Evolutionary conservation across 2,888 invertebrate species (phyloP).

Genomic region (Pardosa pseudoannulata): DNA sequence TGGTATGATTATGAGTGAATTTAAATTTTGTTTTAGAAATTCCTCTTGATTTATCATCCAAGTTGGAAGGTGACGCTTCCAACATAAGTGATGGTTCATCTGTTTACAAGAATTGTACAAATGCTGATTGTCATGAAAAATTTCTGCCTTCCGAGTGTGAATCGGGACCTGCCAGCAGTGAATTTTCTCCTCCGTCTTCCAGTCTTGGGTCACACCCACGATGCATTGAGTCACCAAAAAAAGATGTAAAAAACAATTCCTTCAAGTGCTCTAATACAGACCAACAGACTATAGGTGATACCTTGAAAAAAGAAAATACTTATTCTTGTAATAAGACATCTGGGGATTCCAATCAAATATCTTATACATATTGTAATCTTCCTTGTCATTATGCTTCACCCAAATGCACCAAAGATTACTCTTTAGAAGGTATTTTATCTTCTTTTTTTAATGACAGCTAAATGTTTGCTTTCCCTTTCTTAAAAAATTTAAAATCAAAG

Average conservation of each 20-base stretch:
- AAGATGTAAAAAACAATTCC: slow-evolving; percentile 30
- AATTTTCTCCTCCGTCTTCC: slow-evolving; percentile 66
- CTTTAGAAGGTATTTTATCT: slow-evolving; percentile 68
- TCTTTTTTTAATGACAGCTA: no score
- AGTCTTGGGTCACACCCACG: slow-evolving; percentile 31
- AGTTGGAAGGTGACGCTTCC: slow-evolving; percentile 8
- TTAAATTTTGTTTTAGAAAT: no score
- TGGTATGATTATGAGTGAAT: no score
- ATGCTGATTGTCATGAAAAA: slow-evolving; percentile 24
- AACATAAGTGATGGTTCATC: neutral
- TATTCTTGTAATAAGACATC: slow-evolving; percentile 43
- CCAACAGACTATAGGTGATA: slow-evolving; percentile 7
- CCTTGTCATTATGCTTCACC: slow-evolving; percentile 67
- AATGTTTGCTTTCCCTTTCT: no score
- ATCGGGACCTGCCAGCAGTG: slow-evolving; percentile 32
- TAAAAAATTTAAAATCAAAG: no score
- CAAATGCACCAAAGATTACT: slow-evolving; percentile 67
- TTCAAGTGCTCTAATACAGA: slow-evolving; percentile 38
- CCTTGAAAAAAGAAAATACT: slow-evolving; percentile 30
- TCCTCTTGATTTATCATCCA: slow-evolving; percentile 67
- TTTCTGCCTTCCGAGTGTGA: slow-evolving; percentile 34
- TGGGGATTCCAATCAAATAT: slow-evolving; percentile 41
- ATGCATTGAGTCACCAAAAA: slow-evolving; percentile 42
- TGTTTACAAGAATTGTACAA: slow-evolving; percentile 9
- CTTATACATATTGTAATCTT: slow-evolving; percentile 63